Evolutionary conservation across 2,113 vertebrate genomes (phyloP), one percentile per base, ranked within the genome.

Genomic region (Microtus pennsylvanicus): DNA sequence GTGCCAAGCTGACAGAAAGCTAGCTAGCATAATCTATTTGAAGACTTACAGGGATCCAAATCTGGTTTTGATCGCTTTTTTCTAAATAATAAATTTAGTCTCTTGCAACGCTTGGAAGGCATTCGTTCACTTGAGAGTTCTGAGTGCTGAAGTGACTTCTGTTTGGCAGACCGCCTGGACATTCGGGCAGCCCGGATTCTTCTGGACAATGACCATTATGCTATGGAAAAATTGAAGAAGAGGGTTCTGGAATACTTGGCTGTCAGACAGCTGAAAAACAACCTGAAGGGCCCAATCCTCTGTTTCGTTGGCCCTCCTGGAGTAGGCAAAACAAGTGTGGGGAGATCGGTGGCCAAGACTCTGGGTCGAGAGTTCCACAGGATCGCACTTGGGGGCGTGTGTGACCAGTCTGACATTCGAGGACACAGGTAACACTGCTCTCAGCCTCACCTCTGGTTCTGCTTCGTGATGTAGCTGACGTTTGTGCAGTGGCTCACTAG

Each of bases 261-360:
- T 26, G 99, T 99, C 13, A 98, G 99, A 17, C 99, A 99, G 97
- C 99, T 99, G 38, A 99, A 99, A 97, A 99, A 99, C 93, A 98
- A 99, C 22, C 98, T 99, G 26, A 99, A 99, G 98, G 99, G 99
- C 9, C 99, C 99, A 67, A 99, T 99, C 91, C 99, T 99, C 30
- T 99, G 99, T 97, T 99, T 99, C 35, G 99, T 99, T 63, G 99
- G 99, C 0, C 99, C 99, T 2, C 99, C 99, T 4, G 99, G 99
- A 63, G 99, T 99, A 24, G 99, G 99, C 38, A 99, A 99, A 98
- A 99, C 99, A 11, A 99, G 99, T 2, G 99, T 99, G 87, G 99
- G 99, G 28, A 99, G 99, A 91, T 99, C 99, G 6, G 99, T 99
- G 65, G 99, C 99, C 28, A 99, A 99, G 97, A 99, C 99, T 0